Evolutionary conservation across 2,888 invertebrate genomes (phyloP).

Genomic region (Troglohyphantes excavatus): DNA sequence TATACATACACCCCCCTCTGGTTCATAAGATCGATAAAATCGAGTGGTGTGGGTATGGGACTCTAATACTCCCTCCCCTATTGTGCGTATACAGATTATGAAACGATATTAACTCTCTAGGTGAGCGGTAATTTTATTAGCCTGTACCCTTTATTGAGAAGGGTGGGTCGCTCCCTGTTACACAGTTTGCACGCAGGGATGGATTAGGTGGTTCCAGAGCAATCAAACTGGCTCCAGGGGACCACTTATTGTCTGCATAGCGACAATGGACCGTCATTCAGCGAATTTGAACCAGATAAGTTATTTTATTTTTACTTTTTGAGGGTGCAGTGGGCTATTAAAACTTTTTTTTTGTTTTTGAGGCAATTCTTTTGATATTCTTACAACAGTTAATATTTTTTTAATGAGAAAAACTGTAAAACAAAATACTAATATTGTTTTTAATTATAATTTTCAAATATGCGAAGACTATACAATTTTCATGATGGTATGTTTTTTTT

Average conservation of each 20-base stretch:
- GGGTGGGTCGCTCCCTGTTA: background rate
- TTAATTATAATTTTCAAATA: no score
- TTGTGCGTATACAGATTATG: slow-evolving; percentile 53
- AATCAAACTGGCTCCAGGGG: background rate
- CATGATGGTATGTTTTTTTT: no score
- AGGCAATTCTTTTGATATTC: no score
- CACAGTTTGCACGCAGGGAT: background rate
- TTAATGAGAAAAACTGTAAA: no score
- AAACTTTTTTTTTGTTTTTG: background rate
- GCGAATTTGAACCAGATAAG: background rate
- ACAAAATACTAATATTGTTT: no score
- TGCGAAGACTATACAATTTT: no score
- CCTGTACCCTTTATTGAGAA: background rate
- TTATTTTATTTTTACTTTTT: background rate
- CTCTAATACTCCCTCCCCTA: slow-evolving; percentile 49
- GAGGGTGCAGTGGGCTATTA: no score
- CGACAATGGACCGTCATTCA: background rate
- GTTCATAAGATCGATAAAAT: slow-evolving; percentile 48
- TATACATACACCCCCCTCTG: slow-evolving; percentile 17
- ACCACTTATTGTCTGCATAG: background rate
- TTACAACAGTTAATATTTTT: no score
- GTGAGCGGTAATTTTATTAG: slow-evolving; percentile 50
- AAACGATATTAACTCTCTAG: slow-evolving; percentile 61
- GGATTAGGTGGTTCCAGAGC: background rate
- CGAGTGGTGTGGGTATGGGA: slow-evolving; percentile 37